These are phyloP conservation scores for Oplegnathus fasciatus DNA, from an alignment of 2,113 vertebrate genomes.

Conservation along the genomic window DNA sequence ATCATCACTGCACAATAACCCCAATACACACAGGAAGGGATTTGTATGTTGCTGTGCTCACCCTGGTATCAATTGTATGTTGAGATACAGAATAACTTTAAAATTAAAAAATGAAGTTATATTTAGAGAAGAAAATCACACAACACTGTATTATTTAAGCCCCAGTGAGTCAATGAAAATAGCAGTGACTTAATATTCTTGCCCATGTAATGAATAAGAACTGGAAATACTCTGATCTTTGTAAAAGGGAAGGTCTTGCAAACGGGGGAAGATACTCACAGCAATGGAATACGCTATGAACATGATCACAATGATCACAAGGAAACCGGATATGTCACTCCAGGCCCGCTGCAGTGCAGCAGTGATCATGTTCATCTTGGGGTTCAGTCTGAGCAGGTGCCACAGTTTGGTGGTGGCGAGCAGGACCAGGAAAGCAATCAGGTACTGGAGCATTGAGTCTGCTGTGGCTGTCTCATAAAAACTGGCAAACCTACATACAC, in stretches of 20 bases:
- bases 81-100: not conserved
- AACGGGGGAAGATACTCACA: slow-evolving; percentile 81
- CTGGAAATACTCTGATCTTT: not conserved
- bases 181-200: not conserved
- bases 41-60: too few relatives aligned
- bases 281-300: slow-evolving; percentile 89
- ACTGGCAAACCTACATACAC: slow-evolving; percentile 84
- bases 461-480: slow-evolving; percentile 90
- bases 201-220: not conserved
- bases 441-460: slow-evolving; percentile 88
- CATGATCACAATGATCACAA: slow-evolving; percentile 87
- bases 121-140: not conserved
- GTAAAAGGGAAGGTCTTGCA: not conserved
- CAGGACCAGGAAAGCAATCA: slow-evolving; percentile 93
- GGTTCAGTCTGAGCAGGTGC: slow-evolving; percentile 93
- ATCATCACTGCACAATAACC: not conserved
- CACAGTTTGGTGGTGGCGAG: slow-evolving; percentile 92
- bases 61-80: too few relatives aligned
- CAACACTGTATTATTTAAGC: not conserved
- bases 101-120: not conserved
- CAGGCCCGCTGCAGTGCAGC: slow-evolving; percentile 89
- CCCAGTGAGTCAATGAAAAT: not conserved
- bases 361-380: slow-evolving; percentile 92
- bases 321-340: slow-evolving; percentile 90
- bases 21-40: not conserved